Evolutionary conservation across 2,888 invertebrate genomes (phyloP).

Genomic region (Calameuta pallipes): DNA sequence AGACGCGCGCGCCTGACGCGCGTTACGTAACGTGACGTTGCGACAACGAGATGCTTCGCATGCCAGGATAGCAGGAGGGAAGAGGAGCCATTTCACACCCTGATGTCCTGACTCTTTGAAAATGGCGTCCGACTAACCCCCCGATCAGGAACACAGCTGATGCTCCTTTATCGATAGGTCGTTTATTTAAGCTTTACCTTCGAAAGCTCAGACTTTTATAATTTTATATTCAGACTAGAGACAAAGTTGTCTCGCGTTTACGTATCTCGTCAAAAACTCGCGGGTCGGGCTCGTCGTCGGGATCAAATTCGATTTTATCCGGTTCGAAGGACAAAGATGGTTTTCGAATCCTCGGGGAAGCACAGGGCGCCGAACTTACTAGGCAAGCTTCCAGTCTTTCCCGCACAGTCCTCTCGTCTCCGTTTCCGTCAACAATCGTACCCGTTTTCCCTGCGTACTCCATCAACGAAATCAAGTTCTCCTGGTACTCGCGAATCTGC

Average conservation of each 20-base stretch:
- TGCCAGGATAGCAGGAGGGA: slow-evolving; percentile 42
- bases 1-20: neutral
- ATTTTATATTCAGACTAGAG: slow-evolving; percentile 28
- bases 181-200: neutral
- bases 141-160: neutral
- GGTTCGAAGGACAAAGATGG: slow-evolving; percentile 30
- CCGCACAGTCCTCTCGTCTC: slow-evolving; percentile 34
- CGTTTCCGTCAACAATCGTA: slow-evolving; percentile 40
- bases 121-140: neutral
- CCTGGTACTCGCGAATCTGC: slow-evolving; percentile 44
- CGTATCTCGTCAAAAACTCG: slow-evolving; percentile 40
- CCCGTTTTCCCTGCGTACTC: slow-evolving; percentile 47
- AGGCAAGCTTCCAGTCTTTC: slow-evolving; percentile 49
- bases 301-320: slow-evolving; percentile 49
- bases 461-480: slow-evolving; percentile 42
- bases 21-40: slow-evolving; percentile 46
- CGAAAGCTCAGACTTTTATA: neutral
- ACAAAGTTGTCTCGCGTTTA: slow-evolving; percentile 33
- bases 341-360: slow-evolving; percentile 35
- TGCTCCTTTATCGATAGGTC: neutral
- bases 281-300: slow-evolving; percentile 45
- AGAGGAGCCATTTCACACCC: slow-evolving; percentile 20
- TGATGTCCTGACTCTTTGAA: neutral
- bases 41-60: slow-evolving; percentile 48
- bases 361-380: slow-evolving; percentile 39